Percentiles rank a stretch among this genome's conserved stretches.
Evolutionary conservation across 2,888 invertebrate genomes (phyloP).

Genomic region (Deroplatys truncata): DNA sequence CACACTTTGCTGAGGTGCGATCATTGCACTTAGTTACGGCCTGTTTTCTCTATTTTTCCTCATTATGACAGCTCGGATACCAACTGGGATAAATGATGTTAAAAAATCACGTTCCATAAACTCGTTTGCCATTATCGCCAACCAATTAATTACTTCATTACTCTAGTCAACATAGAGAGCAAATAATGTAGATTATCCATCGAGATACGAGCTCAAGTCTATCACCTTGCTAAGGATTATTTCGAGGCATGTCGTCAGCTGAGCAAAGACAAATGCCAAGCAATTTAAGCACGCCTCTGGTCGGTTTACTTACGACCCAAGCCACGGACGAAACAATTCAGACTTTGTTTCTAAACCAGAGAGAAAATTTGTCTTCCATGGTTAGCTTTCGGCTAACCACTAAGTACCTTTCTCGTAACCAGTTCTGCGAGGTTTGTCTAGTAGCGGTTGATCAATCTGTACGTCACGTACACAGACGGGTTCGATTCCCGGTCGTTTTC

Average conservation of each 20-base stretch:
- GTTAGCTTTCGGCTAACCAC: background rate
- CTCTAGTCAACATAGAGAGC: too few species aligned
- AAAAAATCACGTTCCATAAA: too few species aligned
- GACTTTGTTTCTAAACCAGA: background rate
- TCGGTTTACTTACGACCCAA: background rate
- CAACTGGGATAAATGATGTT: too few species aligned
- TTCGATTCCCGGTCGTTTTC: background rate
- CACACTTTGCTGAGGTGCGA: too few species aligned
- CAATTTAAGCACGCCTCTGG: too few species aligned
- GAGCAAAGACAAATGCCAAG: background rate
- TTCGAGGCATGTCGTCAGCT: background rate
- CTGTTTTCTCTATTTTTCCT: too few species aligned
- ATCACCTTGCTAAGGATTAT: background rate
- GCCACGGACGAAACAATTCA: background rate
- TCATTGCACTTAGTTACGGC: too few species aligned
- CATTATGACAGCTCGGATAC: too few species aligned
- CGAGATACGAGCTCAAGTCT: background rate
- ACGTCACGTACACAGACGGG: background rate
- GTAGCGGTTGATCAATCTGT: background rate
- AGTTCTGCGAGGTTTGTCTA: background rate
- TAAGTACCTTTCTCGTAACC: background rate
- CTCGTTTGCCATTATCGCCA: too few species aligned
- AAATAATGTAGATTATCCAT: too few species aligned
- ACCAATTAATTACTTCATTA: too few species aligned
- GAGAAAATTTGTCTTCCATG: background rate